phyloP scores from a whole-genome alignment of 2,113 vertebrate species.

The Bothrops jararaca region DNA sequence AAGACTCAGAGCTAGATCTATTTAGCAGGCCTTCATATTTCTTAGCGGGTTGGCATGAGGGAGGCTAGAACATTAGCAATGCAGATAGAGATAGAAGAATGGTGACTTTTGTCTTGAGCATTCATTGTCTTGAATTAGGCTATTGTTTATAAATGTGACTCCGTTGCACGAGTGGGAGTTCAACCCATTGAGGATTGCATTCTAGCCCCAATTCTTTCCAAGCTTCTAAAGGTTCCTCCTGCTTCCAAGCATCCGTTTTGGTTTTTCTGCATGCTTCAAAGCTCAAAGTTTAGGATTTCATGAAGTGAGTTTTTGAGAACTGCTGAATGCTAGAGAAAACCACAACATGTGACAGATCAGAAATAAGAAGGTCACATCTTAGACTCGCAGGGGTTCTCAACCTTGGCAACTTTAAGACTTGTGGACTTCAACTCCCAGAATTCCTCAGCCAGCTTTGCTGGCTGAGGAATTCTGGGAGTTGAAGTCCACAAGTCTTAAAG shows the following conservation, averaged over 20 bases:
- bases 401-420: too few relatives aligned
- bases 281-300: conserved; percentile 49
- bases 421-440: too few relatives aligned
- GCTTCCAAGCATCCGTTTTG: conserved; percentile 64
- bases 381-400: too few relatives aligned
- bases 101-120: conserved; percentile 75
- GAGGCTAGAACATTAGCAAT: conserved; percentile 74
- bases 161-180: conserved; percentile 65
- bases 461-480: too few relatives aligned
- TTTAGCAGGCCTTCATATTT: conserved; percentile 53
- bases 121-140: conserved; percentile 79
- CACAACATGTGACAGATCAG: background rate
- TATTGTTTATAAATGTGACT: conserved; percentile 73
- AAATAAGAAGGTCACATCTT: background rate
- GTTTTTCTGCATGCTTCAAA: conserved; percentile 67
- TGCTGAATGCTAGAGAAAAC: conserved; percentile 37
- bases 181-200: conserved; percentile 64
- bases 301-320: conserved; percentile 5
- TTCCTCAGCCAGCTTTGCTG: too few relatives aligned
- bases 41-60: background rate
- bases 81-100: conserved; percentile 74
- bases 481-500: too few relatives aligned
- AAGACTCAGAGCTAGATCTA: conserved; percentile 37
- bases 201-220: conserved; percentile 72
- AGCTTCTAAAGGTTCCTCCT: conserved; percentile 57